Percentiles rank a stretch among this genome's conserved stretches.
These are phyloP conservation scores for Diadumene lineata DNA, from an alignment of 92 coral and sea anemone genomes.

Conservation along the genomic window DNA sequence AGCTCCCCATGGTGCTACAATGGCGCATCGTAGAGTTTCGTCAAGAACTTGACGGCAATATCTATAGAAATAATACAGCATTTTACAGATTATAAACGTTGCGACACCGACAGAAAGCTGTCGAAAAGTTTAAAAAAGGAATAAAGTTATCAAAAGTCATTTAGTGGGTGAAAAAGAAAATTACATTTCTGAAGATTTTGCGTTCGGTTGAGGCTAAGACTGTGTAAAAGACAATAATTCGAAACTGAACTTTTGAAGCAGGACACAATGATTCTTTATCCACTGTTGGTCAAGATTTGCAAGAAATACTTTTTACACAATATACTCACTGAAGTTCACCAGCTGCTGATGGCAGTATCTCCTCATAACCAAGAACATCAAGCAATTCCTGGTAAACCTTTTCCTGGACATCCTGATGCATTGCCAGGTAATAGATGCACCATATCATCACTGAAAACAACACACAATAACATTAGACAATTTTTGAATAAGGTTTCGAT, in stretches of 20 bases:
- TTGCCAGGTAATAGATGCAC: slow-evolving; percentile 88
- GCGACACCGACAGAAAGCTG: not conserved
- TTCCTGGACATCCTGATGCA: slow-evolving; percentile 82
- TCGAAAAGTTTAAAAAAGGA: not conserved
- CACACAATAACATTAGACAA: not conserved
- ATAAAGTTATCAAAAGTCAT: too few relatives aligned
- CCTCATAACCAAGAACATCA: slow-evolving; percentile 77
- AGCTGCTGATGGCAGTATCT: slow-evolving; percentile 65
- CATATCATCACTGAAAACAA: slow-evolving; percentile 70
- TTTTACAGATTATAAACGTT: too few relatives aligned
- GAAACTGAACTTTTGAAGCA: too few relatives aligned
- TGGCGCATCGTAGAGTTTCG: slow-evolving; percentile 81
- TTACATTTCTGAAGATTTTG: too few relatives aligned
- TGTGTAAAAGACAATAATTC: too few relatives aligned
- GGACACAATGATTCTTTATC: too few relatives aligned
- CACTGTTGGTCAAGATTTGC: too few relatives aligned
- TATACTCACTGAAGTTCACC: slow-evolving; percentile 70
- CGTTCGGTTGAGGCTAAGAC: too few relatives aligned
- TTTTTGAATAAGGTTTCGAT: too few relatives aligned
- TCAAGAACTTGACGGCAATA: slow-evolving; percentile 91
- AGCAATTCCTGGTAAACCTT: slow-evolving; percentile 77
- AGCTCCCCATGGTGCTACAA: slow-evolving; percentile 88
- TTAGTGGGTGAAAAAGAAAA: too few relatives aligned
- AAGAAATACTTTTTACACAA: too few relatives aligned
- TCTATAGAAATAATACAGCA: slow-evolving; percentile 28